These are phyloP conservation scores for Hirtodrosophila trivittata DNA, from an alignment of 2,888 invertebrate genomes.

Conservation along the genomic window DNA sequence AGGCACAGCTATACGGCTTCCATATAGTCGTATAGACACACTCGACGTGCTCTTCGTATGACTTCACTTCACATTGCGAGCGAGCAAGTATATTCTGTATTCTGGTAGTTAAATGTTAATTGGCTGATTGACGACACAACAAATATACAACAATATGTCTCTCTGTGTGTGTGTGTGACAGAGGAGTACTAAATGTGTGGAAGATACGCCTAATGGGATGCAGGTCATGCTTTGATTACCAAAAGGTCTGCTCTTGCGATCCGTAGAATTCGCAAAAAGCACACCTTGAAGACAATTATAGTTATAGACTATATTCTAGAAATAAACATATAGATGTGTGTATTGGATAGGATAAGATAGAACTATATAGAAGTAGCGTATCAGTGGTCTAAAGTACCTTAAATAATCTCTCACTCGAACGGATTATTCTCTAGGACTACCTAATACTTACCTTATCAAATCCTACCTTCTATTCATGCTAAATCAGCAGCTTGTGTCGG, in stretches of 20 bases:
- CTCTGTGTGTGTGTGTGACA: conserved; percentile 6
- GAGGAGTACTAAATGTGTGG: conserved; percentile 24
- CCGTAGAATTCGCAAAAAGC: neutral
- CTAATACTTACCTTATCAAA: too few species aligned
- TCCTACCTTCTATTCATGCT: too few species aligned
- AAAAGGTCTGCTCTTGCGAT: conserved; percentile 28
- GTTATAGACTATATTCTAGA: too few species aligned
- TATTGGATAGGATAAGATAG: too few species aligned
- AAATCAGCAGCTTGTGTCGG: too few species aligned
- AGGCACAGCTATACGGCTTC: neutral
- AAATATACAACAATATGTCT: conserved; percentile 3
- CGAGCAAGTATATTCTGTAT: conserved; percentile 22
- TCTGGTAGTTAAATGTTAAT: conserved; percentile 66
- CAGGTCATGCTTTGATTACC: conserved; percentile 43
- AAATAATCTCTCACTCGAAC: too few species aligned
- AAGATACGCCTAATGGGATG: conserved; percentile 17
- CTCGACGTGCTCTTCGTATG: conserved; percentile 9
- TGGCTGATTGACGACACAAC: conserved; percentile 50
- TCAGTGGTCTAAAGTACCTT: too few species aligned
- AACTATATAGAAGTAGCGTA: too few species aligned
- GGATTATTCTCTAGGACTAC: too few species aligned
- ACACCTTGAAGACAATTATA: neutral
- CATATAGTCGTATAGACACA: neutral
- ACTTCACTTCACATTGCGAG: conserved; percentile 26
- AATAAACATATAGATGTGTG: too few species aligned